A percentile compares a stretch with the other conserved stretches of the same genome.
phyloP scores from a whole-genome alignment of 30 jellyfish, hydroid and myxozoan species.

The Hydra vulgaris region DNA sequence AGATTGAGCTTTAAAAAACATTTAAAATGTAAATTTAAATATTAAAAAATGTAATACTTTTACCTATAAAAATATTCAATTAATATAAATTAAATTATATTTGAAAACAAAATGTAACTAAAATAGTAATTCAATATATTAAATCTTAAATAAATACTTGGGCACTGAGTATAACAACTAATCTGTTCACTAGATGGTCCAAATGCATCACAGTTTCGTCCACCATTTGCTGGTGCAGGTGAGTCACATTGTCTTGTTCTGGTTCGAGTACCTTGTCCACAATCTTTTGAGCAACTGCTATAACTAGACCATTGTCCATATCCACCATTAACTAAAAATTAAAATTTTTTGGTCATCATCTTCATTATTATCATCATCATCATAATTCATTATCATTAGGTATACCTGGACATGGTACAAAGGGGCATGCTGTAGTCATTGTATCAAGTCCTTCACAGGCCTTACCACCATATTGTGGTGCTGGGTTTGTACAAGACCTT shows the following conservation, averaged over 20 bases:
- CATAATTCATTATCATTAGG: neutral
- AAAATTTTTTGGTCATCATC: too few relatives aligned
- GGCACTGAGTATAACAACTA: neutral
- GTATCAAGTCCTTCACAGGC: neutral
- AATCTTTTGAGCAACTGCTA: neutral
- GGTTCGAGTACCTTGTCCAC: slow-evolving; percentile 11
- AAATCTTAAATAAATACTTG: too few relatives aligned
- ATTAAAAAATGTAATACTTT: too few relatives aligned
- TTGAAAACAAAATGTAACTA: too few relatives aligned
- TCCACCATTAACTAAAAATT: neutral
- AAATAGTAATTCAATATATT: too few relatives aligned
- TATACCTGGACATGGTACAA: neutral
- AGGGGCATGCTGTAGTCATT: neutral
- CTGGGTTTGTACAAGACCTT: neutral
- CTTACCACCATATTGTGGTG: neutral
- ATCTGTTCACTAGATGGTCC: slow-evolving; percentile 1
- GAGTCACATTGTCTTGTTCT: neutral
- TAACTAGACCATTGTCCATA: neutral
- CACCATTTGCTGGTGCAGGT: slow-evolving; percentile 6
- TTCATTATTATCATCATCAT: too few relatives aligned
- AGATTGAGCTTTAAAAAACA: slow-evolving; percentile 2
- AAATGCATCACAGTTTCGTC: neutral
- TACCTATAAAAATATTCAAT: too few relatives aligned
- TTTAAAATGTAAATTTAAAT: too few relatives aligned
- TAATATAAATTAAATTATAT: too few relatives aligned